These are phyloP conservation scores for Trachelipus rathkii DNA, from an alignment of 1,140 invertebrate species.

Conservation along the genomic window DNA sequence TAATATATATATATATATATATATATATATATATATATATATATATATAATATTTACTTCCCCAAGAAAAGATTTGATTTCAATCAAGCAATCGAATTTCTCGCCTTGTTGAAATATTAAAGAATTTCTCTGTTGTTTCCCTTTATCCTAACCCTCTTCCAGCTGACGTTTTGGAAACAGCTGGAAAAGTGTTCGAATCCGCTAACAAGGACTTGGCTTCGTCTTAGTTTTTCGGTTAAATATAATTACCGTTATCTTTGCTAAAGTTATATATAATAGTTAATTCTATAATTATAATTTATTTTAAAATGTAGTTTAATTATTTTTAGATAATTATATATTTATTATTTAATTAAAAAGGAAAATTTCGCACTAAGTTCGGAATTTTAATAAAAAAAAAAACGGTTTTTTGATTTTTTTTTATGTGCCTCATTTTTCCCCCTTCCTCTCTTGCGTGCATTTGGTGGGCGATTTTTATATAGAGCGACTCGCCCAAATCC, in stretches of 20 bases:
- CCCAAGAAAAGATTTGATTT: conserved; percentile 13
- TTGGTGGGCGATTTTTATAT: not conserved
- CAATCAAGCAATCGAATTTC: conserved; percentile 10
- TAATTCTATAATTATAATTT: no score
- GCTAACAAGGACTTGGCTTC: not conserved
- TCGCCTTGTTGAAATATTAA: conserved; percentile 7
- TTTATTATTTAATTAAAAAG: no score
- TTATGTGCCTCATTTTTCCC: no score
- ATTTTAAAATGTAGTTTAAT: no score
- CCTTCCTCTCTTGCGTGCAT: not conserved
- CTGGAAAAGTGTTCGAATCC: not conserved
- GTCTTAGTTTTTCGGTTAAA: not conserved
- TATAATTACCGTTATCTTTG: no score
- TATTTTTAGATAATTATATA: no score
- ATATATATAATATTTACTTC: conserved; percentile 3
- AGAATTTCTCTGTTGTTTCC: conserved; percentile 4
- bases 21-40: no score
- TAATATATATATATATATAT: no score
- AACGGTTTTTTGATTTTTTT: no score
- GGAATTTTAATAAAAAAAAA: no score
- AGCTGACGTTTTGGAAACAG: conserved; percentile 4
- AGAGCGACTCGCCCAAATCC: conserved; percentile 1
- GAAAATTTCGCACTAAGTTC: no score
- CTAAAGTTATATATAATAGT: no score
- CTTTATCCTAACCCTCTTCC: not conserved